Conservation (phyloP, 1,140 invertebrate species). For the Heliconius congener region DNA sequence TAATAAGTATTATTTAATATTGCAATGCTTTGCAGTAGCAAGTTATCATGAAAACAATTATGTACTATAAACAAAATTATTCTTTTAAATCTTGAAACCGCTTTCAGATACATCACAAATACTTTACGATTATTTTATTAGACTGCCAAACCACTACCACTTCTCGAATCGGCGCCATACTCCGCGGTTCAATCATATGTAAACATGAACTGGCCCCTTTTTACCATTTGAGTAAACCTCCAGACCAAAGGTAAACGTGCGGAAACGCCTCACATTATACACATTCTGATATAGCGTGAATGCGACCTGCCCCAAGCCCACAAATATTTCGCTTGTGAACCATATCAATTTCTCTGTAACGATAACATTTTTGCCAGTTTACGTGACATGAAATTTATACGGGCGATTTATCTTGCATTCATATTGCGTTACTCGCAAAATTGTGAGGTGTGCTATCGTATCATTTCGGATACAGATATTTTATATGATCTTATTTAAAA, state of each 20-base stretch:
- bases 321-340: constrained; percentile 62
- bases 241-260: constrained; percentile 18
- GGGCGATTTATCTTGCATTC: constrained; percentile 76
- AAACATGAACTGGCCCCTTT: neutral
- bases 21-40: no score
- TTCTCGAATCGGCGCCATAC: neutral
- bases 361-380: constrained; percentile 77
- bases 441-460: constrained; percentile 70
- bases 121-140: neutral
- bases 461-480: constrained; percentile 53
- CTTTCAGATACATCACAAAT: neutral
- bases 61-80: no score
- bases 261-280: constrained; percentile 17
- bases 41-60: no score
- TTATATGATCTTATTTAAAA: constrained; percentile 43
- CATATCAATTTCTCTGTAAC: constrained; percentile 69
- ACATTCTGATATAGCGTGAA: constrained; percentile 31
- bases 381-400: constrained; percentile 78
- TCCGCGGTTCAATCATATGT: no score
- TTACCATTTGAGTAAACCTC: constrained; percentile 4
- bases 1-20: no score
- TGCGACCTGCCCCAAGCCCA: constrained; percentile 57
- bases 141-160: neutral
- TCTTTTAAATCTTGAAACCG: no score
- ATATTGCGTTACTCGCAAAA: constrained; percentile 71